Evolutionary conservation across 2,888 invertebrate genomes (phyloP), one percentile per base, ranked within the genome.

Genomic region (Automeris io): DNA sequence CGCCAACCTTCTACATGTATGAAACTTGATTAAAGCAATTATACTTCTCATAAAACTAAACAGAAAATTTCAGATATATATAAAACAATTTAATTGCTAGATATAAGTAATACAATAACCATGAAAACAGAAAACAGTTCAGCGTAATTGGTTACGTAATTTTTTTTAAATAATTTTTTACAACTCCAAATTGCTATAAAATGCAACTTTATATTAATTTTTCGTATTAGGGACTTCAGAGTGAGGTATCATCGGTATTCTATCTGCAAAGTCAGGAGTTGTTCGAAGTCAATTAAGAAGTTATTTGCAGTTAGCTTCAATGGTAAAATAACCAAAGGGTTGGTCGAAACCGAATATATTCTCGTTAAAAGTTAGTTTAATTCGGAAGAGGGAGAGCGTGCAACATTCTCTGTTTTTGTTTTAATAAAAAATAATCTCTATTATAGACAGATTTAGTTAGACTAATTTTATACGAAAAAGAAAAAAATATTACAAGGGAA

Each of bases 321-420:
- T 82, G 76, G 79, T 76, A 71, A 79, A 83, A 80, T 83, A 76
- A 81, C 80, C 79, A 83, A 86, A 82, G 83, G 83, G 83, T 82
- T 74, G 76, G 76, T 75, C 69, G 75, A 79, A 83, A 79, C 77
- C 82, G 79, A 83, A 85, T 82, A 85, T 77, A 85, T 85, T 79
- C 85, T 85, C 86, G 83, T 86, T 86, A 86, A 86, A 85, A 86
- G 82, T 85, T 86, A 71, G 79, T 64, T 80, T 65, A 70, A 70
- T 51, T 47, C 62, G 66, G 64, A 68, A 59, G 64, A 54, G 58
- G 56, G 62, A 51, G 61, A 56, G 67, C 64, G 61, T 61, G 54
- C 63, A 57, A 56, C 57, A 55, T 62, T 49, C 67, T 69, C 67
- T 73, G 79, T 80, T 83, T 85, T 86, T 81, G 75, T 85, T 85